Base-by-base conservation (phyloP, 53 echinoderm and acorn worm genomes). In the Echinarachnius parma region DNA sequence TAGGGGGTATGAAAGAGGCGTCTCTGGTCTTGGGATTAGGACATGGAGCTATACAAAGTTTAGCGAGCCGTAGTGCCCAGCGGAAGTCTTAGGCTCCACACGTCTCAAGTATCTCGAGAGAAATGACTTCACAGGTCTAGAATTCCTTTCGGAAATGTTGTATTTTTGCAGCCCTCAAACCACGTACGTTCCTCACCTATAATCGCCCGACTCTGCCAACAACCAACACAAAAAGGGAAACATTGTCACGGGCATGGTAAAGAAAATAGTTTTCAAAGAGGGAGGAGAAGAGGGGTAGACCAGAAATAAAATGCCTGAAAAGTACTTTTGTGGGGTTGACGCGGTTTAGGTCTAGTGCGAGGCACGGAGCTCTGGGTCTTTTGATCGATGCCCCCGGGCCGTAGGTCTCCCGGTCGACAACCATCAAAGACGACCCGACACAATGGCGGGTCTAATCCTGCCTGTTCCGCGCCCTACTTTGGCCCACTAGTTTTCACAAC, bases 401-500 rank as follows among this genome's bases (percentile, higher is more conserved):
- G 64, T 7, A 16, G 20, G 64, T 78, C 34, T 47, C 27, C 34
- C 35, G 39, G 53, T 52, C 54, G 37, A 31, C 78, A 15, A 77
- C 34, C 74, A 72, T 72, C 74, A 72, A 72, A 72, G 74, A n/a
- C 44, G 52, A 10, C 74, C 74, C 74, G 74, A 35, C 74, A 72
- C 74, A 72, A 72, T 57, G 46, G 57, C 27, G 16, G 44, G 39
- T 24, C 57, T 72, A 72, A 72, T 72, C 74, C 74, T 16, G 46
- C 39, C 57, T n/a, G 39, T 57, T 55, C 57, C 57, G 25, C 56
- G 74, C 74, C 74, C 74, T 55, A 72, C 74, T 72, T 72, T 36
- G 74, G 37, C 74, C 72, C 57, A 72, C 55, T 57, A 72, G 56
- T 57, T 72, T 72, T 72, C 74, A 72, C 74, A 72, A 72, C 74